Evolutionary conservation across 2,797 vertebrate species (phyloP).

Genomic region (Acrossocheilus wenchowensis): DNA sequence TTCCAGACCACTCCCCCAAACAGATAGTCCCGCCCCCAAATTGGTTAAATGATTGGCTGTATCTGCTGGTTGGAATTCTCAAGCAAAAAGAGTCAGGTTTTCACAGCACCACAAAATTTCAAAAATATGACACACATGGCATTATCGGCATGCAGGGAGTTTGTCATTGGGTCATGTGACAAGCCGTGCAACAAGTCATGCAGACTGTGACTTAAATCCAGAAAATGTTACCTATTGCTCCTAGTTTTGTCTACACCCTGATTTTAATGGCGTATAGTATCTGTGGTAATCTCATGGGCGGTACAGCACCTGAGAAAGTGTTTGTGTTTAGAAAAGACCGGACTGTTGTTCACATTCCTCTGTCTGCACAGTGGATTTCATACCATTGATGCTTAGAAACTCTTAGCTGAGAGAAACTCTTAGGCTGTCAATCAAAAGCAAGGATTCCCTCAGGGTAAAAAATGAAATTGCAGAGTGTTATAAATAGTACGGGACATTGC

Average conservation of each 20-base stretch:
- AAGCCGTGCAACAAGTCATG: not conserved
- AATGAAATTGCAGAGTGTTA: not conserved
- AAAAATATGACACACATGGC: not conserved
- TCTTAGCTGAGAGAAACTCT: not conserved
- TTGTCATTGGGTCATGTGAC: not conserved
- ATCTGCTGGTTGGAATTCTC: not conserved
- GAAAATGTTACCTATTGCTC: not conserved
- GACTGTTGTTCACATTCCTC: not conserved
- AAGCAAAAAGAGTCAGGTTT: not conserved
- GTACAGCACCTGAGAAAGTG: not conserved
- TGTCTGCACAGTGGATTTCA: not conserved
- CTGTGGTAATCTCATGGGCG: not conserved
- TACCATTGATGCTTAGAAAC: not conserved
- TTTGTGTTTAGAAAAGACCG: not conserved
- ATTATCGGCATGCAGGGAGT: not conserved
- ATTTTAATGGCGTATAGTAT: not conserved
- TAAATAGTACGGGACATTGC: constrained; percentile 24
- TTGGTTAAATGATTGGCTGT: not conserved
- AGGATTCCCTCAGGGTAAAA: constrained; percentile 6
- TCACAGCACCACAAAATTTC: not conserved
- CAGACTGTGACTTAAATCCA: not conserved
- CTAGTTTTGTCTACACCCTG: not conserved
- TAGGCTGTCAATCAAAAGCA: constrained; percentile 13
- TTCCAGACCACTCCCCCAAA: not conserved
- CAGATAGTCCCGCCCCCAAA: not conserved